Conservation (phyloP, 2,113 vertebrate genomes). For the Dunckerocampus dactyliophorus region DNA sequence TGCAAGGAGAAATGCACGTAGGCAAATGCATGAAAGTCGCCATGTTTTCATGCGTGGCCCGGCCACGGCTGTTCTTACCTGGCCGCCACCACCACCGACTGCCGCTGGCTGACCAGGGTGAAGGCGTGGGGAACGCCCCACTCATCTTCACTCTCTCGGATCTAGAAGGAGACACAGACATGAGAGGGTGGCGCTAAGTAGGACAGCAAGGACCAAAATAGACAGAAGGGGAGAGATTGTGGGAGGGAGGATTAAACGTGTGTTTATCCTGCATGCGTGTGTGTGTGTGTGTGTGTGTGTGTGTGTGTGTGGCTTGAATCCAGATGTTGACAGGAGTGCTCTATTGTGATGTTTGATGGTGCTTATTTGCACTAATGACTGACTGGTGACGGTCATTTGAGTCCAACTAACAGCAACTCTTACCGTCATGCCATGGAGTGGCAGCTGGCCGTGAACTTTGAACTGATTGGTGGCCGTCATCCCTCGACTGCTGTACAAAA, state of each 20-base stretch:
- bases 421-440: slow-evolving; percentile 90
- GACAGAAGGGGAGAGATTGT: slow-evolving; percentile 26
- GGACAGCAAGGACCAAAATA: slow-evolving; percentile 55
- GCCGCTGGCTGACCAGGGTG: slow-evolving; percentile 85
- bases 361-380: slow-evolving; percentile 35
- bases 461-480: slow-evolving; percentile 93
- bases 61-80: slow-evolving; percentile 72
- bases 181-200: slow-evolving; percentile 42
- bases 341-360: slow-evolving; percentile 25
- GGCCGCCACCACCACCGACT: slow-evolving; percentile 90
- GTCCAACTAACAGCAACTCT: slow-evolving; percentile 54
- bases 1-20: slow-evolving; percentile 42
- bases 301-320: slow-evolving; percentile 1
- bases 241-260: slow-evolving; percentile 23
- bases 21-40: neutral
- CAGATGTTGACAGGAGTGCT: slow-evolving; percentile 13
- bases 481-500: slow-evolving; percentile 93
- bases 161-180: slow-evolving; percentile 68
- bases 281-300: slow-evolving; percentile 7
- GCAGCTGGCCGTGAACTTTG: slow-evolving; percentile 91
- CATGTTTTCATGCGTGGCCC: neutral
- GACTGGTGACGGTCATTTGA: slow-evolving; percentile 34
- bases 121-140: slow-evolving; percentile 95
- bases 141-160: slow-evolving; percentile 92
- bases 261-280: slow-evolving; percentile 14